Percentiles rank a stretch among this genome's conserved stretches.
These are phyloP conservation scores for Eclectus roratus DNA, from an alignment of 2,113 vertebrate genomes.

Conservation along the genomic window DNA sequence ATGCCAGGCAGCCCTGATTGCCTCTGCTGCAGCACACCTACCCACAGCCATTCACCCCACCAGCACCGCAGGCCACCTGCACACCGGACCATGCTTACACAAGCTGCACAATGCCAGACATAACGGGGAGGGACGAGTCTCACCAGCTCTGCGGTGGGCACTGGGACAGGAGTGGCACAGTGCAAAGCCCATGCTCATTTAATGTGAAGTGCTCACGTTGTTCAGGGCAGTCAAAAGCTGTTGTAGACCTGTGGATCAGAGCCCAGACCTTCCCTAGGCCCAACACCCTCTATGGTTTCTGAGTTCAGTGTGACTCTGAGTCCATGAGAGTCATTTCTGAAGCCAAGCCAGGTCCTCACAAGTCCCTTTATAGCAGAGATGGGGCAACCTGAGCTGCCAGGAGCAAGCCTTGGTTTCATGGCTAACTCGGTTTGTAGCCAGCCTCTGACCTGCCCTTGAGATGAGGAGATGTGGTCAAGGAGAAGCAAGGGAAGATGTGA, in stretches of 20 bases:
- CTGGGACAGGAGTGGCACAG: neutral
- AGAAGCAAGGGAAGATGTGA: neutral
- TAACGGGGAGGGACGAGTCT: neutral
- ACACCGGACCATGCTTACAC: slow-evolving; percentile 1
- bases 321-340: neutral
- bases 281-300: neutral
- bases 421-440: neutral
- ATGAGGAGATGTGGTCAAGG: neutral
- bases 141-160: neutral
- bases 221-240: neutral
- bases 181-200: accelerated
- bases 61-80: neutral
- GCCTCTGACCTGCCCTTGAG: neutral
- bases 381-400: neutral
- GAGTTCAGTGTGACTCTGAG: neutral
- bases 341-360: neutral
- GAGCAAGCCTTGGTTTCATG: neutral
- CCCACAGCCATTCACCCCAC: neutral
- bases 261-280: neutral
- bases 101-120: neutral
- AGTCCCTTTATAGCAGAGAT: neutral
- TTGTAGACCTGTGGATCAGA: neutral
- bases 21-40: neutral
- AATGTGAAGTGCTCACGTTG: accelerated
- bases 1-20: neutral